These are phyloP conservation scores for Leuciscus idus DNA, from an alignment of 2,113 vertebrate genomes.

Conservation along the genomic window DNA sequence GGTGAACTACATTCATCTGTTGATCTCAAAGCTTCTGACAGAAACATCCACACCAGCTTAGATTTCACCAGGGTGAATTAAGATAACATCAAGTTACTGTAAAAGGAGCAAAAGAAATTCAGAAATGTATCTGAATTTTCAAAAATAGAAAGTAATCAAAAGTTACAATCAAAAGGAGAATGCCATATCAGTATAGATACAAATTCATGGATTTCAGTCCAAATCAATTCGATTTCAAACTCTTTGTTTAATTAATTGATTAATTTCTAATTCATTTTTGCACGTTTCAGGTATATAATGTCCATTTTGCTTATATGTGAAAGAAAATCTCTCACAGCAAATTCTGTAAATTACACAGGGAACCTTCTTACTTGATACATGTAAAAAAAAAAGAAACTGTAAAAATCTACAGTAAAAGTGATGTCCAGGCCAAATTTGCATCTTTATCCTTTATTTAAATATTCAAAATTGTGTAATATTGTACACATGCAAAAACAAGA, in stretches of 20 bases:
- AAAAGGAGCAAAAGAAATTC: neutral
- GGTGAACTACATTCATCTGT: conserved; percentile 70
- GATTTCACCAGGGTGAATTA: conserved; percentile 10
- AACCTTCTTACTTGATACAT: neutral
- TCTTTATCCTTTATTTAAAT: too few relatives aligned
- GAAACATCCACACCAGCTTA: conserved; percentile 67
- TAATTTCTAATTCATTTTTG: neutral
- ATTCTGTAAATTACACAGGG: neutral
- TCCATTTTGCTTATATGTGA: neutral
- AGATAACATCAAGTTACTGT: neutral
- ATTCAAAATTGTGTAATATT: too few relatives aligned
- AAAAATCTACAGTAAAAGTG: too few relatives aligned
- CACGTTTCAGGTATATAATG: neutral
- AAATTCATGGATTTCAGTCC: neutral
- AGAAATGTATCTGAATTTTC: neutral
- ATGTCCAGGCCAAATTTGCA: too few relatives aligned
- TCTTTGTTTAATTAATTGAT: neutral
- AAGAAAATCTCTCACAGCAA: neutral
- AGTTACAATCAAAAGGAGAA: neutral
- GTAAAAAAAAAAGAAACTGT: too few relatives aligned
- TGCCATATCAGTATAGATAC: neutral
- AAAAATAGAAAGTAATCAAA: neutral
- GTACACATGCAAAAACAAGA: too few relatives aligned
- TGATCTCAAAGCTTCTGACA: conserved; percentile 70
- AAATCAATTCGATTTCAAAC: neutral